Evolutionary conservation across 2,797 vertebrate genomes (phyloP).

Genomic region (Echiichthys vipera): DNA sequence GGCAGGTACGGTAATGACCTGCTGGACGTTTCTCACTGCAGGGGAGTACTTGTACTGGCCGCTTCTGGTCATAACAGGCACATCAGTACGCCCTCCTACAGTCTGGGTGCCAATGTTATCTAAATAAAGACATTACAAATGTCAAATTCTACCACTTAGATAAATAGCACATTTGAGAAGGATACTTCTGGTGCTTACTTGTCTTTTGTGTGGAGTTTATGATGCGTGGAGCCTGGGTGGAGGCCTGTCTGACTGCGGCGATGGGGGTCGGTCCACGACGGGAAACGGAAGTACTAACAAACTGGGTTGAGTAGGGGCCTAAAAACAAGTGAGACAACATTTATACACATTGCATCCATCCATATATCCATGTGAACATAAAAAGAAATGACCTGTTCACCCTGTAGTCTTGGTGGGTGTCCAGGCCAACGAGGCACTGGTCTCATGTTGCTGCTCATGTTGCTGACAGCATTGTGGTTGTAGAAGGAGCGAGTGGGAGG

Average conservation of each 20-base stretch:
- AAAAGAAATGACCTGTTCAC: conserved; percentile 78
- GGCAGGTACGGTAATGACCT: conserved; percentile 75
- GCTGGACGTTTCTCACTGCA: conserved; percentile 83
- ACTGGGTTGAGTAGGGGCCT: conserved; percentile 81
- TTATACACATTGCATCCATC: not conserved
- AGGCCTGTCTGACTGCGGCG: conserved; percentile 90
- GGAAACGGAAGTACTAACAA: conserved; percentile 75
- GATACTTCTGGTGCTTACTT: conserved; percentile 80
- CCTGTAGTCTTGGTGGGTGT: conserved; percentile 86
- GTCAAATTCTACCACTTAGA: not conserved
- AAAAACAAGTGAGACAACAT: conserved; percentile 21
- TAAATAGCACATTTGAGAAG: not conserved
- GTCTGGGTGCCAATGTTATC: conserved; percentile 97
- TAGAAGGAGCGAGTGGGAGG: conserved; percentile 72
- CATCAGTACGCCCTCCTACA: conserved; percentile 79
- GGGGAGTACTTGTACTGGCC: conserved; percentile 90
- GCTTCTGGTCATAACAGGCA: conserved; percentile 74
- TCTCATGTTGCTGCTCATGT: conserved; percentile 85
- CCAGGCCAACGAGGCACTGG: conserved; percentile 89
- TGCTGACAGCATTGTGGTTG: conserved; percentile 87
- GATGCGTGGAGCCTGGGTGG: conserved; percentile 89
- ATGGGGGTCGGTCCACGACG: conserved; percentile 84
- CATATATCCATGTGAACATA: not conserved
- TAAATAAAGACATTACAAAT: conserved; percentile 58
- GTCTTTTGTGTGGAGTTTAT: conserved; percentile 87